Conservation (phyloP, 2,888 invertebrate species). For the Polyommatus iphigenia region DNA sequence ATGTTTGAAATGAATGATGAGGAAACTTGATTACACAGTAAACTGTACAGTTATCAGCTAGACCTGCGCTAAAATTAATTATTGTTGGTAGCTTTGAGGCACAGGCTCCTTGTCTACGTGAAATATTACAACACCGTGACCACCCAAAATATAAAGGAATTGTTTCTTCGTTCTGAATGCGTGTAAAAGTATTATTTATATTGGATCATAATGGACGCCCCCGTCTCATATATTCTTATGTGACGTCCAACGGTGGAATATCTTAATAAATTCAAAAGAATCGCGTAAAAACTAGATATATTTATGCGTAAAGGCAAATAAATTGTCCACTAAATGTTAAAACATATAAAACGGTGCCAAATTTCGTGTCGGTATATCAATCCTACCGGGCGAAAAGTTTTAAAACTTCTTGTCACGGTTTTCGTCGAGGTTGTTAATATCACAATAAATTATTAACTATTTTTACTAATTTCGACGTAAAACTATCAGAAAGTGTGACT, state of each 20-base stretch:
- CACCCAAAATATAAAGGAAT: background rate
- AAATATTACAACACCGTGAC: background rate
- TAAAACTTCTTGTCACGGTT: background rate
- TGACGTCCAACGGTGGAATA: background rate
- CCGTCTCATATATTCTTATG: background rate
- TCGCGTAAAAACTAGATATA: slow-evolving; percentile 26
- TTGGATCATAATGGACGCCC: slow-evolving; percentile 16
- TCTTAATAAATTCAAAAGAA: slow-evolving; percentile 17
- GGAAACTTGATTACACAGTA: background rate
- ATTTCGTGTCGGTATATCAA: slow-evolving; percentile 26
- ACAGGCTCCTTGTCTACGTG: background rate
- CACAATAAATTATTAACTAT: slow-evolving; percentile 7
- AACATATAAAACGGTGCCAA: slow-evolving; percentile 32
- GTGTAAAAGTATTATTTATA: background rate
- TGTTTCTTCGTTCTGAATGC: background rate
- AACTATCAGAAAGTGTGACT: background rate
- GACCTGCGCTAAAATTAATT: background rate
- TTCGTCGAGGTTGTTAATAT: slow-evolving; percentile 14
- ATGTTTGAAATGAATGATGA: background rate
- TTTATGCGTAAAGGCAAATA: slow-evolving; percentile 5
- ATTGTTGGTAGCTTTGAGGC: background rate
- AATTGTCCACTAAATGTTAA: slow-evolving; percentile 31
- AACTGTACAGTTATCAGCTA: background rate
- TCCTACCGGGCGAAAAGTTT: slow-evolving; percentile 20
- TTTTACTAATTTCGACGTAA: slow-evolving; percentile 14